phyloP scores from a whole-genome alignment of 1,140 invertebrate genomes.

The Bilobella aurantiaca region DNA sequence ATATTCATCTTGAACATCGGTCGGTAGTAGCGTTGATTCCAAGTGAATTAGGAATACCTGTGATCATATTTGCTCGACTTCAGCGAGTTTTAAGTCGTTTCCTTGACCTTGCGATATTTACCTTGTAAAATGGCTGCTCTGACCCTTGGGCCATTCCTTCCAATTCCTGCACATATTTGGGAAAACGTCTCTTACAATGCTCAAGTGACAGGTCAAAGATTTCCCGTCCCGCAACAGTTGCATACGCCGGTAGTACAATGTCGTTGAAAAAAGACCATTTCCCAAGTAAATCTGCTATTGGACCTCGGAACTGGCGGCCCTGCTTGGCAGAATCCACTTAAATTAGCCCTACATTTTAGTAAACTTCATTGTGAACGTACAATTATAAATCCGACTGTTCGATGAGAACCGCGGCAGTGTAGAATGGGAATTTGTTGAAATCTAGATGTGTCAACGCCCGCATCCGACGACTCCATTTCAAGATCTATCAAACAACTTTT shows the following conservation, averaged over 20 bases:
- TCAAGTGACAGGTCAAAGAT: constrained; percentile 63
- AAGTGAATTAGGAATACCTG: constrained; percentile 73
- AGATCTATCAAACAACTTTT: too few relatives aligned
- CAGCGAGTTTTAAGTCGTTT: constrained; percentile 3
- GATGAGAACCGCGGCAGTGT: constrained; percentile 64
- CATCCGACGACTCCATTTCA: too few relatives aligned
- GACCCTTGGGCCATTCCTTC: constrained; percentile 72
- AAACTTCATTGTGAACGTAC: constrained; percentile 46
- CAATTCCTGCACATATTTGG: constrained; percentile 71
- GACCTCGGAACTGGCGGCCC: constrained; percentile 61
- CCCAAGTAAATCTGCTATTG: constrained; percentile 60
- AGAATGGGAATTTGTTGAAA: constrained; percentile 65
- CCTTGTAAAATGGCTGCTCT: constrained; percentile 67
- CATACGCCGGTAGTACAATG: constrained; percentile 57
- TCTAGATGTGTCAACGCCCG: too few relatives aligned
- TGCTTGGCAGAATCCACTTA: constrained; percentile 41
- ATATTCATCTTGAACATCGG: constrained; percentile 45
- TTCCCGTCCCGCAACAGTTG: constrained; percentile 52
- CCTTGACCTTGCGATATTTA: background rate
- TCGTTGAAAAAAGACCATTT: constrained; percentile 53
- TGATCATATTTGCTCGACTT: background rate
- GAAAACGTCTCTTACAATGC: constrained; percentile 56
- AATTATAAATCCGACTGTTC: constrained; percentile 73
- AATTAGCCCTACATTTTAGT: background rate
- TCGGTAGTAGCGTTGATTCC: constrained; percentile 44